phyloP scores from a whole-genome alignment of 2,888 invertebrate species.

The Ferdinandea cuprea region DNA sequence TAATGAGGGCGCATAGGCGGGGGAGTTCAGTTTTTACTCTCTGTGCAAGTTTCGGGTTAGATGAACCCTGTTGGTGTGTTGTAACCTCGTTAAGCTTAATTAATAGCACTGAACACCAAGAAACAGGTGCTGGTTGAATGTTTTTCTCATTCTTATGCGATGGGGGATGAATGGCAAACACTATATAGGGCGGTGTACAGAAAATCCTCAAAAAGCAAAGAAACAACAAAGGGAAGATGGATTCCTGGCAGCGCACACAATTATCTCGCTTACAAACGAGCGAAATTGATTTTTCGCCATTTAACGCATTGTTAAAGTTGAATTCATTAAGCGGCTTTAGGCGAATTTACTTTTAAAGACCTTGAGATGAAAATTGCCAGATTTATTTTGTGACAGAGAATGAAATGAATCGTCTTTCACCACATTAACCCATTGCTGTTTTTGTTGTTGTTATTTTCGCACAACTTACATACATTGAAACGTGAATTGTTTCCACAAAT shows the following conservation, averaged over 20 bases:
- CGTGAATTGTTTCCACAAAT: constrained; percentile 27
- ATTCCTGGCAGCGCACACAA: constrained; percentile 53
- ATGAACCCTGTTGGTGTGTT: constrained; percentile 79
- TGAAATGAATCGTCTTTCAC: neutral
- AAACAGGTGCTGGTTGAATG: constrained; percentile 76
- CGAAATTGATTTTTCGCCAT: constrained; percentile 69
- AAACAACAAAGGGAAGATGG: constrained; percentile 51
- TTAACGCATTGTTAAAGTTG: constrained; percentile 48
- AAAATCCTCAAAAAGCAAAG: constrained; percentile 22
- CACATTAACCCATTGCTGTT: constrained; percentile 11
- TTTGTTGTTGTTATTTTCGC: neutral
- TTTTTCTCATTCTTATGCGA: constrained; percentile 61
- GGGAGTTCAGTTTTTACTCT: constrained; percentile 28
- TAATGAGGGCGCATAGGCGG: constrained; percentile 31
- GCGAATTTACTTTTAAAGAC: too few relatives aligned
- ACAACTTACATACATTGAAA: neutral
- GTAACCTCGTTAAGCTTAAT: constrained; percentile 84
- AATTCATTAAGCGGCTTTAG: constrained; percentile 39
- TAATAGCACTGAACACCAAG: constrained; percentile 82
- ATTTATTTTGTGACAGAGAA: too few relatives aligned
- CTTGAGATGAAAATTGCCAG: too few relatives aligned
- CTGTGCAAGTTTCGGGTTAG: constrained; percentile 60
- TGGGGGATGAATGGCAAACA: neutral
- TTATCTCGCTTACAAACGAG: constrained; percentile 46
- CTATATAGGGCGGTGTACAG: constrained; percentile 4